A percentile compares a stretch with the other conserved stretches of the same genome.
Conservation (phyloP, 2,113 vertebrate species). For the Tringa solitaria region DNA sequence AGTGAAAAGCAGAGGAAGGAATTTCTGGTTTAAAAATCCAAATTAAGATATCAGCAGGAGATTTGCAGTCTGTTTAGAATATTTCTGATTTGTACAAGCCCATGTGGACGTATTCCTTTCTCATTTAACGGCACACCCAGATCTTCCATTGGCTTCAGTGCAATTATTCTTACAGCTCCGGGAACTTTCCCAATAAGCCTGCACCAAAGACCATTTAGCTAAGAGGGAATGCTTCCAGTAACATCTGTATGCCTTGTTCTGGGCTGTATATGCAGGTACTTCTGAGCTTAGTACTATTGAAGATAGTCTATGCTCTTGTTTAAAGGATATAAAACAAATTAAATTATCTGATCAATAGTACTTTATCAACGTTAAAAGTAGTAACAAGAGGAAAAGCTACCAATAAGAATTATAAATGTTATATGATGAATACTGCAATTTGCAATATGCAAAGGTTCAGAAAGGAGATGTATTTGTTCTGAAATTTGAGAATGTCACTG, state of each 20-base stretch:
- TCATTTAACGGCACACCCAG: neutral
- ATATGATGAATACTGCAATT: neutral
- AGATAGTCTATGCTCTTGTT: neutral
- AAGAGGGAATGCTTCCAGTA: neutral
- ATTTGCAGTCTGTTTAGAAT: neutral
- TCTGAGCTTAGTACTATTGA: neutral
- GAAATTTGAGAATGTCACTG: neutral
- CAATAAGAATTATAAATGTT: neutral
- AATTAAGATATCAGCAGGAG: constrained; percentile 18
- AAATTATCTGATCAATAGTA: neutral
- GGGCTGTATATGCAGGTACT: neutral
- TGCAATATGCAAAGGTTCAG: neutral
- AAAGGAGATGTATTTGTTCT: neutral
- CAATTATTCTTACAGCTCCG: neutral
- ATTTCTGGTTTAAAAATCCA: constrained; percentile 20
- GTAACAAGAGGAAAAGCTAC: neutral
- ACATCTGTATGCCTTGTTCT: neutral
- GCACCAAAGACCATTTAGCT: neutral
- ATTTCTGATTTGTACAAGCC: constrained; percentile 8
- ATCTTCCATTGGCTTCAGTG: neutral
- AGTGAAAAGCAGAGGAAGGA: neutral
- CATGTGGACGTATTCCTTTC: neutral
- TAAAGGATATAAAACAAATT: neutral
- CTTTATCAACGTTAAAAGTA: neutral
- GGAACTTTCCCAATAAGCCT: neutral